Evolutionary conservation across 2,797 vertebrate species (phyloP).

Genomic region (Coendou prehensilis): DNA sequence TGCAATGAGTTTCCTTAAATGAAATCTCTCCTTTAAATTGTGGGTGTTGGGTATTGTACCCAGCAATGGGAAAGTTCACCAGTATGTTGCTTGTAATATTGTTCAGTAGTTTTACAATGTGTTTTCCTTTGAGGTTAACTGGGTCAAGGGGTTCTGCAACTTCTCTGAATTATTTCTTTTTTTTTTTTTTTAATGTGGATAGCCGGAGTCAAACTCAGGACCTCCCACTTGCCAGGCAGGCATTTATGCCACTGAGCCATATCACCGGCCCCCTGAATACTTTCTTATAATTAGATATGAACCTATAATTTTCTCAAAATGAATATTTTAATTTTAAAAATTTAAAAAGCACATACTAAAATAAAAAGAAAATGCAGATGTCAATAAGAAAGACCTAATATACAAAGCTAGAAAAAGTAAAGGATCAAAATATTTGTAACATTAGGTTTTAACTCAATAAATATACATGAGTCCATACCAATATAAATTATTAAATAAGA

Average conservation of each 20-base stretch:
- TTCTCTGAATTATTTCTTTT: neutral
- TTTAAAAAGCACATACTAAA: neutral
- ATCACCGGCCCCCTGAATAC: neutral
- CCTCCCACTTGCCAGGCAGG: too few species aligned
- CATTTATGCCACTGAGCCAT: too few species aligned
- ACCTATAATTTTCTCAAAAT: neutral
- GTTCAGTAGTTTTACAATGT: neutral
- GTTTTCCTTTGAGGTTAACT: neutral
- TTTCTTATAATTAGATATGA: neutral
- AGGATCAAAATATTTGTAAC: neutral
- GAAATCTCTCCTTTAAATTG: neutral
- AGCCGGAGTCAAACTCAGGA: too few species aligned
- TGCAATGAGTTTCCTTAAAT: neutral
- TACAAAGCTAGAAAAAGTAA: neutral
- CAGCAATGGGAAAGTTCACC: neutral
- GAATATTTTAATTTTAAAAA: conserved; percentile 16
- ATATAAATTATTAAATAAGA: neutral
- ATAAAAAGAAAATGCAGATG: neutral
- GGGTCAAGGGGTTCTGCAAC: neutral
- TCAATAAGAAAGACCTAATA: neutral
- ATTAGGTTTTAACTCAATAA: conserved; percentile 34
- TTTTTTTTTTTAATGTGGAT: too few species aligned
- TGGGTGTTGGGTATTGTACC: neutral
- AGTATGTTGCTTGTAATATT: neutral
- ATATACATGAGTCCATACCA: neutral